Evolutionary conservation across 2,797 vertebrate species (phyloP).

Genomic region (Thalassophryne amazonica): DNA sequence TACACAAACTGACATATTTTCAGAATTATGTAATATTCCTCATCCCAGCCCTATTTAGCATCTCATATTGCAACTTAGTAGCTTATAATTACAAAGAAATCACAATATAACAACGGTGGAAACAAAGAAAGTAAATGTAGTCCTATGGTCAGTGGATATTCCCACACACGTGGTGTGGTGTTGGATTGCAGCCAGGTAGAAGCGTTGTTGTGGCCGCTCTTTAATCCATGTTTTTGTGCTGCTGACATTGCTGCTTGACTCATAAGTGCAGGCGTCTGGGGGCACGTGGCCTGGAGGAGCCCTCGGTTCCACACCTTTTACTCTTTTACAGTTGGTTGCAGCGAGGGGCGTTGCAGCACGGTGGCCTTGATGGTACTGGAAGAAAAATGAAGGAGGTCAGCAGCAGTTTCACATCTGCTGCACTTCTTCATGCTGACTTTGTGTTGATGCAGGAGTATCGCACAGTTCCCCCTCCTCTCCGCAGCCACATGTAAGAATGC

Average conservation of each 20-base stretch:
- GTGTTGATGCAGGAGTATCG: constrained; percentile 60
- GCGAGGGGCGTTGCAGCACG: constrained; percentile 33
- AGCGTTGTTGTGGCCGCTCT: constrained; percentile 38
- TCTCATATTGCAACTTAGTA: no score
- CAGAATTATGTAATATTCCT: no score
- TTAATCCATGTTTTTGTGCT: constrained; percentile 51
- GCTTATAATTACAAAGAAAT: no score
- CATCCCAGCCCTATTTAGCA: no score
- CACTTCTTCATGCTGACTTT: constrained; percentile 62
- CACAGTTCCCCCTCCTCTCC: constrained; percentile 25
- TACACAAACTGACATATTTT: no score
- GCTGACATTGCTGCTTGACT: constrained; percentile 68
- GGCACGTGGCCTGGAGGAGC: constrained; percentile 45
- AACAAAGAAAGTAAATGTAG: no score
- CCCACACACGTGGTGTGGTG: constrained; percentile 12
- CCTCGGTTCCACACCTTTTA: constrained; percentile 54
- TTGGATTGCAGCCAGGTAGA: constrained; percentile 40
- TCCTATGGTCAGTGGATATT: constrained; percentile 35
- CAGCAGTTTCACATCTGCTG: constrained; percentile 52
- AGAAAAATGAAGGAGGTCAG: constrained; percentile 73
- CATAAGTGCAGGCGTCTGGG: constrained; percentile 57
- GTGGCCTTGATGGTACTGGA: constrained; percentile 61
- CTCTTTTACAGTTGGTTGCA: constrained; percentile 56
- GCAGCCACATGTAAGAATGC: constrained; percentile 15
- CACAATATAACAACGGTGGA: no score